Base-by-base conservation (phyloP, 1,140 invertebrate species). In the Parasteatoda tepidariorum region DNA sequence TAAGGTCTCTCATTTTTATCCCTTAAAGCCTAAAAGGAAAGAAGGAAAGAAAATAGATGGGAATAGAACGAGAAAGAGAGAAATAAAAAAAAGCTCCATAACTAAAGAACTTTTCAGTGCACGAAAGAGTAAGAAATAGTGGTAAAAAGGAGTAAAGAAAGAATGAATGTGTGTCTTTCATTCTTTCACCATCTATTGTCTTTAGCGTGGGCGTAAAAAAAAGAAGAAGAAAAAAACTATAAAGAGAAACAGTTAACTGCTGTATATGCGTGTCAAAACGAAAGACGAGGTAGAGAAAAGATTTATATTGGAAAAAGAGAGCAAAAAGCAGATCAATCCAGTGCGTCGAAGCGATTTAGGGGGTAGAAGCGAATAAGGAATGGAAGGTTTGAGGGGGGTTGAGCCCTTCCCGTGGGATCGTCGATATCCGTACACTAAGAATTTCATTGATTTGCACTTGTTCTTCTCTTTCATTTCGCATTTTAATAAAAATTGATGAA, bases 201-300 rank as follows among this genome's bases (percentile, higher is more conserved):
- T 66, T 28, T 30, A 54, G 34, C 61, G 31, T 26, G 38, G 26
- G 6, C 38, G 74, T 30, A 28, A 18, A 55, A 57, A 78, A 31
- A 67, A 68, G 64, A 22, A 59, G 26, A 57, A 61, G 4, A 48
- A 28, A 26, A 55, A 57, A 78, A 28, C 54, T 67, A 31, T n/a
- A 31, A 24, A 48, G 55, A 41, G 67, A 82, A 71, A 82, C 76
- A 62, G 66, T 82, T 70, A 82, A 82, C 66, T 82, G 66, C 71
- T 82, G 66, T 82, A 82, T 71, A 82, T 82, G 78, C 67, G 78
- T 82, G 78, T 70, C 66, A 71, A 71, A 82, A 62, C 41, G 78
- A 82, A 71, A 67, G 18, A 48, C 26, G 75, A 31, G 24, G 30
- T 30, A 71, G 55, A 68, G 64, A 82, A 82, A 82, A 71, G 78